These are phyloP conservation scores for Dinoponera quadriceps DNA, from an alignment of 1,140 invertebrate species.

Conservation along the genomic window DNA sequence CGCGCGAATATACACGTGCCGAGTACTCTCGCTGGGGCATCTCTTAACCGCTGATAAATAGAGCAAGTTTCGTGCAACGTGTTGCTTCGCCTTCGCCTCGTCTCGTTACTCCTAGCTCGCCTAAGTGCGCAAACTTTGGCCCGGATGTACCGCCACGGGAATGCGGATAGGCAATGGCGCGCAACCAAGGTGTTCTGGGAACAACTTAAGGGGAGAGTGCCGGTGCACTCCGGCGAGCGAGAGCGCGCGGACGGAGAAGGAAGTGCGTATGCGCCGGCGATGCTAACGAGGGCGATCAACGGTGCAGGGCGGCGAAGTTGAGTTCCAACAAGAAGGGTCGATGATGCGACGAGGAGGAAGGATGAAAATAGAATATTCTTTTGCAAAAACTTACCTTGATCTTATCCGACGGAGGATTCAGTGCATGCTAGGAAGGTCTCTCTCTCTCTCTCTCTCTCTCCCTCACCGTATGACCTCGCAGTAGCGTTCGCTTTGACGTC, in stretches of 20 bases:
- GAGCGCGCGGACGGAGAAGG: constrained; percentile 13
- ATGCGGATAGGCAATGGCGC: constrained; percentile 65
- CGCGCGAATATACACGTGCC: constrained; percentile 47
- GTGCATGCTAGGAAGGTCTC: not conserved
- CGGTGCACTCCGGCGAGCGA: constrained; percentile 10
- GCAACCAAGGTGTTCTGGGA: constrained; percentile 61
- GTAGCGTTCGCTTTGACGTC: not conserved
- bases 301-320: constrained; percentile 2
- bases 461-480: too few species aligned
- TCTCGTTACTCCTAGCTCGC: constrained; percentile 64
- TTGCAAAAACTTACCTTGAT: not conserved
- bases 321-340: constrained; percentile 5
- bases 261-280: constrained; percentile 49
- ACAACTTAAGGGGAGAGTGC: constrained; percentile 50
- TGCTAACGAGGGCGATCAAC: constrained; percentile 49
- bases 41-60: constrained; percentile 74
- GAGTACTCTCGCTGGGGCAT: constrained; percentile 47
- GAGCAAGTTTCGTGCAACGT: constrained; percentile 77
- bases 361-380: constrained; percentile 21
- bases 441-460: not conserved
- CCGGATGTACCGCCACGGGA: constrained; percentile 60
- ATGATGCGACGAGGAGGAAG: constrained; percentile 19
- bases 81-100: constrained; percentile 72
- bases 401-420: too few species aligned
- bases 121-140: constrained; percentile 76